Evolutionary conservation across 1,140 invertebrate genomes (phyloP), one percentile per base, ranked within the genome.

Genomic region (Colletes gigas): DNA sequence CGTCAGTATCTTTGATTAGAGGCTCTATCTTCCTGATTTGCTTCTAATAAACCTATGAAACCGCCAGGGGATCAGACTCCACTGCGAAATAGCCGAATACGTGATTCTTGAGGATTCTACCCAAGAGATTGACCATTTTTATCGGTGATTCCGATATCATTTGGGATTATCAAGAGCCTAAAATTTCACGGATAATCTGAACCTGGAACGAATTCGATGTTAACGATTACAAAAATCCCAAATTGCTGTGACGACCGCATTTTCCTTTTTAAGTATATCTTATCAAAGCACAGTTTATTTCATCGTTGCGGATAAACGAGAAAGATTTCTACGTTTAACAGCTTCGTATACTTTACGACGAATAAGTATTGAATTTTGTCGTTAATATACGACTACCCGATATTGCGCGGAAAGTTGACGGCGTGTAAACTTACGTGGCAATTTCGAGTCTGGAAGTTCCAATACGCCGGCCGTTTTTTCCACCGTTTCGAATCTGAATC

Each of bases 1-100:
- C 91, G 82, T 93, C 92, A 92, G 90, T 91, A 91, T 91, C 91
- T 93, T 92, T 93, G 92, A 93, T 93, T 93, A 93, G 89, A 93
- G 92, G 88, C 89, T 91, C 88, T 82, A 86, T 89, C 83, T 83
- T 87, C 78, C 86, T 91, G 91, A 93, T 93, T 93, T 90, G 88
- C 91, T 92, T 92, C 91, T 93, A 92, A 93, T 93, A 93, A 93
- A 92, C 89, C 87, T 79, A 92, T 91, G 90, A 92, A 92, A 92
- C 62, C 83, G 82, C 65, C 59, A 62, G 83, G 73, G 68, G 85
- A 85, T 88, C 84, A 84, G 82, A 83, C 78, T 75, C 15, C 52
- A 44, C n/a, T 14, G 57, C 65, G 39, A 62, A 68, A 70, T 44
- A 17, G 30, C 59, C 65, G 21, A 41, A 10, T 52, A 60, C 47